phyloP scores from a whole-genome alignment of 2,888 invertebrate species.

The Dryomyza anilis region DNA sequence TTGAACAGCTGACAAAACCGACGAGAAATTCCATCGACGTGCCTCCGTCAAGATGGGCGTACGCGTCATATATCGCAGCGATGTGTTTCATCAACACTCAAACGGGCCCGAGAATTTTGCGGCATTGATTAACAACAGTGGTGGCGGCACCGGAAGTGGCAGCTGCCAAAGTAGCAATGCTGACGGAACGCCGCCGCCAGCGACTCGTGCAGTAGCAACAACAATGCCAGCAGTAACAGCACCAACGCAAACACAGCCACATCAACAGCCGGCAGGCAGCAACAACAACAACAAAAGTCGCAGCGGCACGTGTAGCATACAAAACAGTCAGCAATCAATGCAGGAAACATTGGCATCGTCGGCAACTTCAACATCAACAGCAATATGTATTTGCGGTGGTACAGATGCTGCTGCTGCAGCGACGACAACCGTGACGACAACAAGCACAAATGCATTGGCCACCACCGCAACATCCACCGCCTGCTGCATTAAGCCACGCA shows the following conservation, averaged over 20 bases:
- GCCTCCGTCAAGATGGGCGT: slow-evolving; percentile 86
- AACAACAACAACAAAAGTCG: slow-evolving; percentile 15
- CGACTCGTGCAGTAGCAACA: slow-evolving; percentile 11
- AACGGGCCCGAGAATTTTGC: slow-evolving; percentile 51
- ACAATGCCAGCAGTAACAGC: no score
- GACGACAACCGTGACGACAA: neutral
- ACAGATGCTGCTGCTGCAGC: slow-evolving; percentile 10
- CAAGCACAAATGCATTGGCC: slow-evolving; percentile 6
- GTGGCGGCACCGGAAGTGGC: no score
- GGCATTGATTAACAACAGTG: slow-evolving; percentile 46
- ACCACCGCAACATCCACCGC: slow-evolving; percentile 1
- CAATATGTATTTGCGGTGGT: no score
- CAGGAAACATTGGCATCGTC: neutral
- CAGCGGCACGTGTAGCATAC: neutral
- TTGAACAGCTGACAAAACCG: slow-evolving; percentile 75
- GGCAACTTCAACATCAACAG: neutral
- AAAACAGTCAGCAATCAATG: slow-evolving; percentile 2
- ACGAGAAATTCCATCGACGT: slow-evolving; percentile 80
- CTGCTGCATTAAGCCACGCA: slow-evolving; percentile 38
- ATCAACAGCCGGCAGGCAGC: slow-evolving; percentile 22
- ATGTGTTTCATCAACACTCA: slow-evolving; percentile 47
- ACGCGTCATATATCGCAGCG: slow-evolving; percentile 73
- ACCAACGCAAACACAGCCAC: slow-evolving; percentile 42
- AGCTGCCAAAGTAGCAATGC: no score
- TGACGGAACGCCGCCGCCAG: slow-evolving; percentile 20